phyloP scores from a whole-genome alignment of 2,888 invertebrate species.

The Orchesella flavescens region DNA sequence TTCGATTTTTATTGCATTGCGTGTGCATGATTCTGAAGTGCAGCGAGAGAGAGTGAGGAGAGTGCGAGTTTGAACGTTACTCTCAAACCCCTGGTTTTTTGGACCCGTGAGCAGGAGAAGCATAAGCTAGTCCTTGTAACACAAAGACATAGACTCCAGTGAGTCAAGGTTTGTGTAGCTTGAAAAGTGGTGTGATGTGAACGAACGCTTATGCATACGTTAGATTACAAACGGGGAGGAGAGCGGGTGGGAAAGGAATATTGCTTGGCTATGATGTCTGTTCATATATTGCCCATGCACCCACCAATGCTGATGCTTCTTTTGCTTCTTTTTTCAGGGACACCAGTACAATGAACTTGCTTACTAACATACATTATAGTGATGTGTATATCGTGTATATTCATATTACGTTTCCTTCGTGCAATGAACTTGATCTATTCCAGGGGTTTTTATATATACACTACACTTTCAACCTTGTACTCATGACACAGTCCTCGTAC shows the following conservation, averaged over 20 bases:
- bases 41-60: background rate
- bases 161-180: slow-evolving; percentile 35
- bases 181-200: slow-evolving; percentile 17
- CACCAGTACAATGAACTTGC: slow-evolving; percentile 64
- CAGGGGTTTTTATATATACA: slow-evolving; percentile 38
- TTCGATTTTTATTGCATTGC: too few relatives aligned
- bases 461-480: slow-evolving; percentile 58
- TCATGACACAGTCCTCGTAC: slow-evolving; percentile 14
- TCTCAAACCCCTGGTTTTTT: slow-evolving; percentile 59
- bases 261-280: background rate
- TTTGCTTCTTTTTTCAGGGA: slow-evolving; percentile 49
- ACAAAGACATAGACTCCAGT: too few relatives aligned
- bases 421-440: slow-evolving; percentile 66
- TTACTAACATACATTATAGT: slow-evolving; percentile 62
- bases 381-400: background rate
- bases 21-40: background rate
- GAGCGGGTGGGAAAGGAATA: background rate
- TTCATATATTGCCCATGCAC: too few relatives aligned
- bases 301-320: too few relatives aligned
- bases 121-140: background rate
- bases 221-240: too few relatives aligned
- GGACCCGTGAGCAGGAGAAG: slow-evolving; percentile 23
- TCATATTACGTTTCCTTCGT: slow-evolving; percentile 11
- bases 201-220: slow-evolving; percentile 40
- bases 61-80: slow-evolving; percentile 24